phyloP scores from a whole-genome alignment of 2,797 vertebrate genomes.

The Chaenodraco wilsoni region DNA sequence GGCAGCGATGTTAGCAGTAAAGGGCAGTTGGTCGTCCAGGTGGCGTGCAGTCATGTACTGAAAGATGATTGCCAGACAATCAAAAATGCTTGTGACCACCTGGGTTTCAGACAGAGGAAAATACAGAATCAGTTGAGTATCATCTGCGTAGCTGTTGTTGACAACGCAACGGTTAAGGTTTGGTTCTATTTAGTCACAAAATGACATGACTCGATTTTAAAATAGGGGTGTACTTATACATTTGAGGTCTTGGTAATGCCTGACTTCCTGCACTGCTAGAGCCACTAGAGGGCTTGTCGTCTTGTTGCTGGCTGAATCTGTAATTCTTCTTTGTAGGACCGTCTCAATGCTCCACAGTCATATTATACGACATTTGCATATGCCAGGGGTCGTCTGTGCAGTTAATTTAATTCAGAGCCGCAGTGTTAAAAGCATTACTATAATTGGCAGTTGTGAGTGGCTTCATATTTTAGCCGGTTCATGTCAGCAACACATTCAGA shows the following conservation, averaged over 20 bases:
- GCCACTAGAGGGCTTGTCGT: not conserved
- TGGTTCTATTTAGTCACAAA: not conserved
- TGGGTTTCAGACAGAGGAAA: no score
- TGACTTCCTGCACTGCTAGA: not conserved
- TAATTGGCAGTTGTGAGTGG: slow-evolving; percentile 84
- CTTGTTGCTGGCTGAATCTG: slow-evolving; percentile 1
- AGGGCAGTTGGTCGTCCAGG: no score
- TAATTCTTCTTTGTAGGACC: not conserved
- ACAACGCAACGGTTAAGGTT: no score
- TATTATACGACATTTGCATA: slow-evolving; percentile 41
- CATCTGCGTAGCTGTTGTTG: no score
- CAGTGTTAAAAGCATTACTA: slow-evolving; percentile 83
- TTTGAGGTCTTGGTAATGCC: no score
- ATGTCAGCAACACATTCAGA: slow-evolving; percentile 66
- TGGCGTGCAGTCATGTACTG: no score
- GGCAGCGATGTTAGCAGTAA: no score
- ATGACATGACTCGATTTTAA: no score
- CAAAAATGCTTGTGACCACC: no score
- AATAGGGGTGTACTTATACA: no score
- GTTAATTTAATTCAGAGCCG: slow-evolving; percentile 44
- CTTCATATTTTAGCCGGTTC: slow-evolving; percentile 81
- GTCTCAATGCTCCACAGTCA: not conserved
- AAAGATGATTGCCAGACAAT: no score
- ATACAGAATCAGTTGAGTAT: no score
- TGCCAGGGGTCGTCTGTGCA: slow-evolving; percentile 49